Evolutionary conservation across 2,113 vertebrate genomes (phyloP).

Genomic region (Pedetes capensis): DNA sequence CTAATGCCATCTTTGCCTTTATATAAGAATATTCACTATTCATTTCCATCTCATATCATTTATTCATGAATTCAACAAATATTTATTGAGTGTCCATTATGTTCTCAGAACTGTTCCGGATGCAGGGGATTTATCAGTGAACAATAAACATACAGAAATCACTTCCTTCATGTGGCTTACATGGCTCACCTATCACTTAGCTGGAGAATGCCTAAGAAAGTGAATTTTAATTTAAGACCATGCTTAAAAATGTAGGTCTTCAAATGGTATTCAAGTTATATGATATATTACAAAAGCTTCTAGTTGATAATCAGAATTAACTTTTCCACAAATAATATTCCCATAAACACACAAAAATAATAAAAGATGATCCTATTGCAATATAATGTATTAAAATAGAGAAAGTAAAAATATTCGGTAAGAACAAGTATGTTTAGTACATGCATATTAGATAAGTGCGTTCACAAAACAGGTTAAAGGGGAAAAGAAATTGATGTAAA

Average conservation of each 20-base stretch:
- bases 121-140: not conserved
- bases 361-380: not conserved
- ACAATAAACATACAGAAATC: not conserved
- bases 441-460: not conserved
- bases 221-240: not conserved
- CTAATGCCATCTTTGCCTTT: not conserved
- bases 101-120: not conserved
- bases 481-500: not conserved
- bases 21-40: not conserved
- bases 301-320: not conserved
- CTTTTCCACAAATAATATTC: not conserved
- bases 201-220: not conserved
- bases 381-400: not conserved
- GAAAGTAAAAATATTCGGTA: not conserved
- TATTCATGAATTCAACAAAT: not conserved
- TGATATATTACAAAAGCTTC: not conserved
- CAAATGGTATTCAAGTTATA: not conserved
- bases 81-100: not conserved
- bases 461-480: not conserved
- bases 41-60: not conserved
- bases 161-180: not conserved
- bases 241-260: not conserved
- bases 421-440: not conserved
- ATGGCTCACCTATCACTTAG: not conserved
- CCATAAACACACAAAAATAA: not conserved